Conservation (phyloP, 2,797 vertebrate species). For the Euphonia xanthogaster region DNA sequence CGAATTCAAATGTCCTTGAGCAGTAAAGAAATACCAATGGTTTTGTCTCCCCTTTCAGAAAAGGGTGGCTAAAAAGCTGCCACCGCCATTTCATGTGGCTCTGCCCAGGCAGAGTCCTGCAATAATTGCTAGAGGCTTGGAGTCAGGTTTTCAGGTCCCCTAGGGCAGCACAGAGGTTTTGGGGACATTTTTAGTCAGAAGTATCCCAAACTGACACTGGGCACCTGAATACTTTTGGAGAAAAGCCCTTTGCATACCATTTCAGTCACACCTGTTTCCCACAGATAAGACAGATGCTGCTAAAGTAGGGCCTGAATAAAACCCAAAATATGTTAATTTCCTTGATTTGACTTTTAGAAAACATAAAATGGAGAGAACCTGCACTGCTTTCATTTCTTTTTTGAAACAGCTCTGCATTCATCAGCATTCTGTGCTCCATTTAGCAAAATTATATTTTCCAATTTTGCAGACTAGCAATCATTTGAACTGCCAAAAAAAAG, state of each 20-base stretch:
- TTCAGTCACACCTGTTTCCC: background rate
- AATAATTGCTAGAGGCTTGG: background rate
- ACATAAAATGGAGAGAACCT: background rate
- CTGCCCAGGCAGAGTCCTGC: background rate
- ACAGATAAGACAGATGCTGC: background rate
- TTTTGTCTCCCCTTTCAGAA: background rate
- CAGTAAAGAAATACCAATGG: rapidly evolving
- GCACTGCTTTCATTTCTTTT: background rate
- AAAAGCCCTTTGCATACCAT: background rate
- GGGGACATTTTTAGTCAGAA: background rate
- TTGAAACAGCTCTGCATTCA: background rate
- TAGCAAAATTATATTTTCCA: background rate
- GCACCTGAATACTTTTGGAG: background rate
- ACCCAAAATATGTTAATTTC: background rate
- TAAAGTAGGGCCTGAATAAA: background rate
- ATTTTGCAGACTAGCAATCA: background rate
- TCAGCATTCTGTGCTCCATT: background rate
- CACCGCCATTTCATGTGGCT: background rate
- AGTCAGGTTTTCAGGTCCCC: background rate
- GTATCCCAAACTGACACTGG: background rate
- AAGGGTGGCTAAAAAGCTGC: background rate
- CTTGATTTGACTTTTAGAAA: background rate
- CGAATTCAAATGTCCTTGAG: background rate
- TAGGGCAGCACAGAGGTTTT: background rate
- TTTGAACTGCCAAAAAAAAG: background rate